These are phyloP conservation scores for Palythoa heliodiscus DNA, from an alignment of 92 coral and sea anemone species.

Conservation along the genomic window DNA sequence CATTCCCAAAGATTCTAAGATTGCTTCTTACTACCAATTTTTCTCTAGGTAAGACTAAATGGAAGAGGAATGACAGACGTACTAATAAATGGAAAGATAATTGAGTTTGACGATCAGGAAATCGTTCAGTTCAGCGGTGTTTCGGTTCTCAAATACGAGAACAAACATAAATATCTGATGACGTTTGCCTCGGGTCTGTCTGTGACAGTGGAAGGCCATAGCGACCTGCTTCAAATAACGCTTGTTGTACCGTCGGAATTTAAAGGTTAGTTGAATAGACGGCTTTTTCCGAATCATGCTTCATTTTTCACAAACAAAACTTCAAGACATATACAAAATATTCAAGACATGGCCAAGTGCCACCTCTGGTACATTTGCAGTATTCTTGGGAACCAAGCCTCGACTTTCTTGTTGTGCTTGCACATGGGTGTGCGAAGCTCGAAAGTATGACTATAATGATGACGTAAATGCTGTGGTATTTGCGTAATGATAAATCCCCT, in stretches of 20 bases:
- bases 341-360: too few species aligned
- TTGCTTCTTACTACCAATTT: neutral
- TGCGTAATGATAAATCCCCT: neutral
- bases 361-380: too few species aligned
- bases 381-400: too few species aligned
- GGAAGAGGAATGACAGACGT: conserved; percentile 40
- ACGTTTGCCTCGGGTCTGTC: conserved; percentile 36
- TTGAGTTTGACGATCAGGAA: conserved; percentile 35
- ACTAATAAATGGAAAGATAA: conserved; percentile 36
- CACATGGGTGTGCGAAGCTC: too few species aligned
- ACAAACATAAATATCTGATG: conserved; percentile 23
- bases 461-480: neutral
- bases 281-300: neutral
- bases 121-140: conserved; percentile 26
- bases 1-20: too few species aligned
- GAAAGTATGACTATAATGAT: too few species aligned
- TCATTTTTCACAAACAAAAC: too few species aligned
- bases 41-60: conserved; percentile 47
- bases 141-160: conserved; percentile 23
- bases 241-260: conserved; percentile 18
- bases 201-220: conserved; percentile 32
- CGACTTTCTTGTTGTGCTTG: too few species aligned
- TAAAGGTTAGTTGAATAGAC: conserved; percentile 2
- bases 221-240: conserved; percentile 36
- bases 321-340: too few species aligned